These are phyloP conservation scores for Harpalus rubripes DNA, from an alignment of 2,888 invertebrate species.

Conservation along the genomic window DNA sequence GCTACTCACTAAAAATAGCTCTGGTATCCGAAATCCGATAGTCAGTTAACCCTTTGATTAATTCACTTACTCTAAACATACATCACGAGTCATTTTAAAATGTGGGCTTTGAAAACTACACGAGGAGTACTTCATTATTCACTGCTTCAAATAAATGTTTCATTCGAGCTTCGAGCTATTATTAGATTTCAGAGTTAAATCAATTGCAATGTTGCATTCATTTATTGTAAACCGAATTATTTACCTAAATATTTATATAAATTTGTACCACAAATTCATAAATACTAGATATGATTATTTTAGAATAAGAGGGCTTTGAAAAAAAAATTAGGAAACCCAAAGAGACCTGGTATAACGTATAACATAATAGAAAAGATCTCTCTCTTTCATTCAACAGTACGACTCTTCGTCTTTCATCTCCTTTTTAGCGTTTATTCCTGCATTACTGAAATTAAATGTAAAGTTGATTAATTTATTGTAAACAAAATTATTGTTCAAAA, in stretches of 20 bases:
- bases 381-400: no score
- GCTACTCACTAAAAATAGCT: slow-evolving; percentile 11
- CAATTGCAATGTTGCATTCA: neutral
- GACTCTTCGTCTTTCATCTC: no score
- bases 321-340: no score
- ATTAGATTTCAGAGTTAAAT: neutral
- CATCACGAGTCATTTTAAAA: slow-evolving; percentile 19
- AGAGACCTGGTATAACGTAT: no score
- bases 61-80: slow-evolving; percentile 17
- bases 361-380: no score
- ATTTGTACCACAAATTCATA: neutral
- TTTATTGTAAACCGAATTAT: neutral
- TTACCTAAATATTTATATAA: neutral
- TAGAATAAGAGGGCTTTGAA: no score
- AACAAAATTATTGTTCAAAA: no score
- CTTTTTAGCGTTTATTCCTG: no score
- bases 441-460: no score
- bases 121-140: neutral
- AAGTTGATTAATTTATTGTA: no score
- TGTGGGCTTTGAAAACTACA: neutral
- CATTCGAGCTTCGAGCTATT: neutral
- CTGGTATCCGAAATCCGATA: slow-evolving; percentile 6
- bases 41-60: slow-evolving; percentile 9
- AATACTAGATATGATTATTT: neutral
- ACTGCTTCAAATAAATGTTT: neutral